Base-by-base conservation (phyloP, 2,888 invertebrate genomes). In the Lasioglossum morio region DNA sequence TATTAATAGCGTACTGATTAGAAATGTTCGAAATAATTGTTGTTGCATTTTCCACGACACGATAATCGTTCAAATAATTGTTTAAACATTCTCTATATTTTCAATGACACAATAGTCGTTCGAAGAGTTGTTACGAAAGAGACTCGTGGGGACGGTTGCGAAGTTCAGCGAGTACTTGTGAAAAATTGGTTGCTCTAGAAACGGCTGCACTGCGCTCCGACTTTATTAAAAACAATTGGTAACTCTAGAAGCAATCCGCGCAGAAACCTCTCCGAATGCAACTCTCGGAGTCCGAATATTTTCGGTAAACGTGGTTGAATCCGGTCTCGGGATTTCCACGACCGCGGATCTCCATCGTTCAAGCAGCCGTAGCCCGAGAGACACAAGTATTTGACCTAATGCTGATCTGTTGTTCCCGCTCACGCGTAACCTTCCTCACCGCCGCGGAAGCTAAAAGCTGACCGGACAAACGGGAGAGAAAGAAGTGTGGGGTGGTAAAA, bases 361-460 rank as follows among this genome's bases (percentile, higher is more conserved):
- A 63, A 63, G 60, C 2, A 30, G 27, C 30, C 60, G 60, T 53
- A 16, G 7, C 81, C 57, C 27, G 60, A 30, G 27, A 30, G 60
- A 63, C 60, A 60, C 12, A 16, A 63, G 66, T 66, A 34, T 66
- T 66, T 66, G 66, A 66, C 66, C 66, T 66, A 69, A 69, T 34
- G 69, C 69, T 37, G 37, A 69, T 69, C 69, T 37, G 37, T 69
- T 69, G 69, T 79, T 23, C 43, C 19, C 27, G 5, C 16, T 19
- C 48, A 48, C 82, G 10, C 48, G 37, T 43, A 27, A 63, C 63
- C 40, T 79, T 46, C 14, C 70, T 57, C 23, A n/a, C 37, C 16
- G 66, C 19, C 19, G 66, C 34, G 66, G 60, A 69, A 69, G 69
- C 69, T 37, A 37, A 46, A 19, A 43, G n/a, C 14, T 53, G 53